Percentiles rank a stretch among this genome's conserved stretches.
phyloP scores from a whole-genome alignment of 92 coral and sea anemone species.

The Galaxea fascicularis region DNA sequence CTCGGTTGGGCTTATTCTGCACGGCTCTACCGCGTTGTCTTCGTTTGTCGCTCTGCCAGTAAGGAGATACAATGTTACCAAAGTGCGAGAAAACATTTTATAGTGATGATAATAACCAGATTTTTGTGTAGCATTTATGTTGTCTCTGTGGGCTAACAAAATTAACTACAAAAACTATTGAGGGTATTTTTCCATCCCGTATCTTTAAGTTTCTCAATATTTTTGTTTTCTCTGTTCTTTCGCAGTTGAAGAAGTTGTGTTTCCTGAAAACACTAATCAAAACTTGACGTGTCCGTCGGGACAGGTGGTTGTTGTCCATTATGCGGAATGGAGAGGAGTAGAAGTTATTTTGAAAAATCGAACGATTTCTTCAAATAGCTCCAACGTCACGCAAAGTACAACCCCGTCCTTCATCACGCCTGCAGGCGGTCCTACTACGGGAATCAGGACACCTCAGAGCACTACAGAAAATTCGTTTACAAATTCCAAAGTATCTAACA shows the following conservation, averaged over 20 bases:
- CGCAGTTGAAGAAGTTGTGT: slow-evolving; percentile 18
- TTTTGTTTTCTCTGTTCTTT: not conserved
- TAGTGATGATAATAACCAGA: no score
- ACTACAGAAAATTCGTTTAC: not conserved
- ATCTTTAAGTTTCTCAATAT: not conserved
- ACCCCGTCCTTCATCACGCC: not conserved
- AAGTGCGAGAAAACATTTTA: no score
- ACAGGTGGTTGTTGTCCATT: slow-evolving; percentile 24
- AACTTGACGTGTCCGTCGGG: slow-evolving; percentile 13
- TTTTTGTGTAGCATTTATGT: no score
- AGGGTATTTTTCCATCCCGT: not conserved
- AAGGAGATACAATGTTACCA: no score
- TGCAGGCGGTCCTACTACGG: not conserved
- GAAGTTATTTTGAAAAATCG: slow-evolving; percentile 21
- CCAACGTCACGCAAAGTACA: not conserved
- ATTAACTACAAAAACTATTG: no score
- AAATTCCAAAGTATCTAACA: not conserved
- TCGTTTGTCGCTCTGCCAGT: no score
- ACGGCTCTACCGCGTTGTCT: no score
- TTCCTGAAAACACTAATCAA: not conserved
- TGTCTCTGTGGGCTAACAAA: no score
- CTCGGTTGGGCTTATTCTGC: no score
- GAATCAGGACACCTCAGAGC: not conserved
- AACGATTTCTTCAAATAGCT: slow-evolving; percentile 6
- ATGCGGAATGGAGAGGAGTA: slow-evolving; percentile 33